Percentiles rank a stretch among this genome's conserved stretches.
Evolutionary conservation across 2,888 invertebrate species (phyloP).

Genomic region (Apamea sordens): DNA sequence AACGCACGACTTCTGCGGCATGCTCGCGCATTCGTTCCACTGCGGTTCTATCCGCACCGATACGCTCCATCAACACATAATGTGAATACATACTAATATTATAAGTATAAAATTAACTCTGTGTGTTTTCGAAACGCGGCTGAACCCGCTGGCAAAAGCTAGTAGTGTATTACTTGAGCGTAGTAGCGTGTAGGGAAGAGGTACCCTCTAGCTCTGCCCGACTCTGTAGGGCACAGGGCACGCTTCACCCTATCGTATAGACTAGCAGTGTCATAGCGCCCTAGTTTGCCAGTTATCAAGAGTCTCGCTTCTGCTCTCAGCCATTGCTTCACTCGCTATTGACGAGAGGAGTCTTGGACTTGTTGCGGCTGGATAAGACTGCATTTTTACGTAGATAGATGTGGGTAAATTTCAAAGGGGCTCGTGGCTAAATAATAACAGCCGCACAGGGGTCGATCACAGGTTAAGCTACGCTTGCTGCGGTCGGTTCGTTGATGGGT

Average conservation of each 20-base stretch:
- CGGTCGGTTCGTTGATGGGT: too few species aligned
- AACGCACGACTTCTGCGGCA: not conserved
- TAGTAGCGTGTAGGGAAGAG: not conserved
- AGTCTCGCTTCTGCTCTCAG: conserved; percentile 24
- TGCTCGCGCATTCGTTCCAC: not conserved
- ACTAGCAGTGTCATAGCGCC: not conserved
- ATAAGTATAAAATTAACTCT: not conserved
- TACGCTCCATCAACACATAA: not conserved
- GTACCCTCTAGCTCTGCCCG: not conserved
- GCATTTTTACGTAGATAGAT: not conserved
- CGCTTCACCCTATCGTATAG: not conserved
- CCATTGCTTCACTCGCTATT: conserved; percentile 43
- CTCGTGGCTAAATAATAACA: not conserved
- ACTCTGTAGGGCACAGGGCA: not conserved
- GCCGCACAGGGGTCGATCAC: not conserved
- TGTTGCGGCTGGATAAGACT: conserved; percentile 10
- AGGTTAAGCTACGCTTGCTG: too few species aligned
- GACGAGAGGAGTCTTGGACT: conserved; percentile 23
- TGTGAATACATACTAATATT: not conserved
- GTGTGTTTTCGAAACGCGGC: not conserved
- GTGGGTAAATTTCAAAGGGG: not conserved
- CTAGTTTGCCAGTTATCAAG: conserved; percentile 36
- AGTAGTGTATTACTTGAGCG: too few species aligned
- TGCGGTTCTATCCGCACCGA: not conserved
- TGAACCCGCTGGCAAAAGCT: not conserved